Evolutionary conservation across 2,888 invertebrate species (phyloP), one percentile per base, ranked within the genome.

Genomic region (Trichogramma evanescens): DNA sequence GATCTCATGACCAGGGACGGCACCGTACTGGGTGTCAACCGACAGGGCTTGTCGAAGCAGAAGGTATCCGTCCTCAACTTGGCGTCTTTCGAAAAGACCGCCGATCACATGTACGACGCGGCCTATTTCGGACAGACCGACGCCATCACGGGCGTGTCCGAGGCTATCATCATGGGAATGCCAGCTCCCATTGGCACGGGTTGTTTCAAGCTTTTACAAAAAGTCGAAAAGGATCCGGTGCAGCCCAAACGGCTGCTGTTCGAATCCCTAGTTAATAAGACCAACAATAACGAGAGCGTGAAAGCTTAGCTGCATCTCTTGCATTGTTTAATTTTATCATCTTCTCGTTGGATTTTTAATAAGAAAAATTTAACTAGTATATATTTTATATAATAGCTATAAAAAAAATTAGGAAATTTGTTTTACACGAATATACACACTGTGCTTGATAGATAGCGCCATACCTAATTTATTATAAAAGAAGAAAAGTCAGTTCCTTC

Each of bases 41-140:
- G 95, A 26, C 26, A 79, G 99, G 99, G 0, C 83, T 99, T 70
- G 95, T 96, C 8, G 1, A 91, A 97, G 80, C 98, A 99, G 96
- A 96, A 98, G 79, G 97, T 99, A 78, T 96, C 95, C 66, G 96
- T 98, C 40, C 86, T 99, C 61, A 96, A 98, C 84, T 82, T 99
- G 74, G 98, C 99, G 61, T 98, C 98, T 71, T 99, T 99, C 82
- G 99, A 99, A 79, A 95, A 95, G 81, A 99, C 98, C 0, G 92
- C 96, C 0, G 98, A 99, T 79, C 98, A 99, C 80, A 80, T 99
- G 65, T 99, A 97, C 80, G 98, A 99, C 82, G 99, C 99, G 6
- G 96, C 98, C 1, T 99, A 95, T 80, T 95, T 95, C 81, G 97
- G 97, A 0, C 98, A 99, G 80, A 88, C 86, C 43, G 99, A 99